Evolutionary conservation across 92 coral and sea anemone species (phyloP).

Genomic region (Umimayanthus chanpuru): DNA sequence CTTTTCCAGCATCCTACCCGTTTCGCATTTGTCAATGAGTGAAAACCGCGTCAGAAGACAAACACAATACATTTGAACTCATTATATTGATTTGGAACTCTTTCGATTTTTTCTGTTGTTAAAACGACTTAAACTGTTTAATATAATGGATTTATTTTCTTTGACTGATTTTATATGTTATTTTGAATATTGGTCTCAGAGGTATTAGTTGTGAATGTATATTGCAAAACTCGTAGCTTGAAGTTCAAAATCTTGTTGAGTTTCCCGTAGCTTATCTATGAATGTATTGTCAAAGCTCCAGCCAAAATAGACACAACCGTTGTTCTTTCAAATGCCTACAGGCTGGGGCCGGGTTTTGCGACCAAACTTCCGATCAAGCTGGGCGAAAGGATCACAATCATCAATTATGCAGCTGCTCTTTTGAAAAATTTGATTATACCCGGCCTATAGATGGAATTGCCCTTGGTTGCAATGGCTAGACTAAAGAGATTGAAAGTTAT

Average conservation of each 20-base stretch:
- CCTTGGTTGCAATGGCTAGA: neutral
- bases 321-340: slow-evolving; percentile 18
- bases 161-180: too few species aligned
- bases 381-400: slow-evolving; percentile 6
- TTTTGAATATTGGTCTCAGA: too few species aligned
- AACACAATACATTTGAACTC: neutral
- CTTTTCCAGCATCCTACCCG: neutral
- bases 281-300: neutral
- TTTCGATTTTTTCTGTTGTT: neutral
- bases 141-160: too few species aligned
- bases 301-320: neutral
- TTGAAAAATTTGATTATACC: too few species aligned
- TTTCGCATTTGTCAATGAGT: neutral
- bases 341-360: slow-evolving; percentile 4
- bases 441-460: neutral
- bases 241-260: neutral
- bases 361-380: slow-evolving; percentile 10
- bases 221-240: neutral
- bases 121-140: neutral
- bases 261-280: slow-evolving; percentile 18
- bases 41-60: neutral
- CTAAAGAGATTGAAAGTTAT: neutral
- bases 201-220: too few species aligned
- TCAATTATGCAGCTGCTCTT: neutral
- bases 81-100: neutral